phyloP scores from a whole-genome alignment of 2,113 vertebrate species.

The Ceyx cyanopectus region DNA sequence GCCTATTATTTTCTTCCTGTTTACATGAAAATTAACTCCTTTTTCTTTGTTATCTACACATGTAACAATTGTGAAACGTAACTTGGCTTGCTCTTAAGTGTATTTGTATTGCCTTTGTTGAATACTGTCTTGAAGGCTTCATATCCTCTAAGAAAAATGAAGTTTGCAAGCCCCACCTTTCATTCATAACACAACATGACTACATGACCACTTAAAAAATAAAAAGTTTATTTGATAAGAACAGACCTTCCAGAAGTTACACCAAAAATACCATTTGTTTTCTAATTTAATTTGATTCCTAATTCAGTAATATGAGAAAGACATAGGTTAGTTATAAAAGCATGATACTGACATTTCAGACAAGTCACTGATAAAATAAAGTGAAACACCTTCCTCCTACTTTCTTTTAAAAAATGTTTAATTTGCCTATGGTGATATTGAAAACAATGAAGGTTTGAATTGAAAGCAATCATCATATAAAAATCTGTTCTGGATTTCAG shows the following conservation, averaged over 20 bases:
- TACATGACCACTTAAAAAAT: background rate
- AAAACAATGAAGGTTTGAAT: background rate
- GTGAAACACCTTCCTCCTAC: background rate
- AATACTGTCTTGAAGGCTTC: background rate
- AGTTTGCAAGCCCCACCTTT: background rate
- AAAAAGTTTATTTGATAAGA: constrained; percentile 37
- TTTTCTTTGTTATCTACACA: background rate
- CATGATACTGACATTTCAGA: background rate
- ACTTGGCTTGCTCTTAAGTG: background rate
- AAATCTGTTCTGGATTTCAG: background rate
- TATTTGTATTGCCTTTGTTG: background rate
- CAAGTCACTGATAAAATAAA: background rate
- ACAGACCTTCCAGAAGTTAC: background rate
- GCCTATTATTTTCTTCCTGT: background rate
- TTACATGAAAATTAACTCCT: background rate
- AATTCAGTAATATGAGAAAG: background rate
- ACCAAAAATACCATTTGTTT: background rate
- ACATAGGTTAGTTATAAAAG: background rate
- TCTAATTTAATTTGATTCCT: background rate
- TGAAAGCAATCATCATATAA: background rate
- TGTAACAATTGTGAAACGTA: background rate
- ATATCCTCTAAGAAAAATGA: background rate
- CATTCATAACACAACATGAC: background rate
- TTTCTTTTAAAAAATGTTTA: background rate
- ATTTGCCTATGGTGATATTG: background rate